phyloP scores from a whole-genome alignment of 2,113 vertebrate species.

The Phalacrocorax brasilianus region DNA sequence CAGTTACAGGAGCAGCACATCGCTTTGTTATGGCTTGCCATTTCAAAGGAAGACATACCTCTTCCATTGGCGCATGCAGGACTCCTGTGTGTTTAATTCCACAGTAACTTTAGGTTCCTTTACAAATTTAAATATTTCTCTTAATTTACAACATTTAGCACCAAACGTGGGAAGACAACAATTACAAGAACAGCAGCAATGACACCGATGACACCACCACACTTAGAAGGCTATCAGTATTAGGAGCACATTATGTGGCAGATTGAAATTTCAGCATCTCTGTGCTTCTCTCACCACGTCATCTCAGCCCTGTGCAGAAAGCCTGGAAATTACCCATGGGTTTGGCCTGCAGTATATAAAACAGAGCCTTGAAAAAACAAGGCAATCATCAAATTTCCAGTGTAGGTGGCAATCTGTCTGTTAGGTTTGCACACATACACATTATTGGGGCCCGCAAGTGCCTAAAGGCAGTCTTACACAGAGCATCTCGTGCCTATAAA shows the following conservation, averaged over 20 bases:
- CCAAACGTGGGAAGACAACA: neutral
- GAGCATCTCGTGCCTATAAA: neutral
- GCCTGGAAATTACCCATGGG: neutral
- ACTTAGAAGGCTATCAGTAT: neutral
- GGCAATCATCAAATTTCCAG: constrained; percentile 27
- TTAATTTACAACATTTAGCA: neutral
- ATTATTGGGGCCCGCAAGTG: neutral
- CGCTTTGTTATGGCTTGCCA: accelerated
- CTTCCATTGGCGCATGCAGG: neutral
- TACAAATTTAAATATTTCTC: neutral
- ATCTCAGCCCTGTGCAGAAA: neutral
- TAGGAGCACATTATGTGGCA: neutral
- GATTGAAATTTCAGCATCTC: constrained; percentile 4
- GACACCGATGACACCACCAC: neutral
- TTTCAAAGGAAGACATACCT: neutral
- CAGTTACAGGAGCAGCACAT: neutral
- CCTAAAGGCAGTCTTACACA: neutral
- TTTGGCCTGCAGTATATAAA: neutral
- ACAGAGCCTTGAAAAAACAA: constrained; percentile 9
- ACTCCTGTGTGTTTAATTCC: neutral
- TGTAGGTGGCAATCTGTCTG: constrained; percentile 26
- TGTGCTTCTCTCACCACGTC: neutral
- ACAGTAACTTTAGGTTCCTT: neutral
- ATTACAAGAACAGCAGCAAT: neutral
- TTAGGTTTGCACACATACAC: neutral